Evolutionary conservation across 37 sponge, comb jelly and placozoan species (phyloP).

Genomic region (Halisarca cf. caerulea): DNA sequence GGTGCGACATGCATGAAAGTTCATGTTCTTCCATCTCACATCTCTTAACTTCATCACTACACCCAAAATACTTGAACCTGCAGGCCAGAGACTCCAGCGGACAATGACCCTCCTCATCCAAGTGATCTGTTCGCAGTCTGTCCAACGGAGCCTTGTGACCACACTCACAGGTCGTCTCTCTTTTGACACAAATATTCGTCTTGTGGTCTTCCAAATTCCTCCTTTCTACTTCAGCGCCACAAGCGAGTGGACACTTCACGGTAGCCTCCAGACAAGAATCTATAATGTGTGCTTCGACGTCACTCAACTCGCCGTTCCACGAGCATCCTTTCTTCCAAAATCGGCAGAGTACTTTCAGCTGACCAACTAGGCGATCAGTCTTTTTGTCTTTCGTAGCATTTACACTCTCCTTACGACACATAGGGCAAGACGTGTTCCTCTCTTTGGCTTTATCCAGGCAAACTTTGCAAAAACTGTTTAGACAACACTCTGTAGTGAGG

Average conservation of each 20-base stretch:
- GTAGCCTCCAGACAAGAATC: background rate
- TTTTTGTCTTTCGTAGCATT: background rate
- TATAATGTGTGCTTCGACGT: background rate
- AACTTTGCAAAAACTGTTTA: background rate
- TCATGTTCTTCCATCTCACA: constrained; percentile 15
- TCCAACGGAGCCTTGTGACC: background rate
- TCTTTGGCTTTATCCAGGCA: background rate
- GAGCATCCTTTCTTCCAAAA: background rate
- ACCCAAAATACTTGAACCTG: background rate
- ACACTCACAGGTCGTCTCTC: background rate
- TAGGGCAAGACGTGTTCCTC: background rate
- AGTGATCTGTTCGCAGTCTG: background rate
- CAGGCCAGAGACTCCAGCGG: background rate
- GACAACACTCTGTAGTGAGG: constrained; percentile 13
- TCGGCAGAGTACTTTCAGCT: constrained; percentile 6
- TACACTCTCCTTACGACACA: background rate
- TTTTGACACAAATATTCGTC: background rate
- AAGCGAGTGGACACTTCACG: background rate
- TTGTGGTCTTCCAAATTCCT: background rate
- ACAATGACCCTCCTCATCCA: background rate
- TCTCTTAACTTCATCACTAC: background rate
- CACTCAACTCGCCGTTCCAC: constrained; percentile 18
- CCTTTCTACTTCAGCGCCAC: background rate
- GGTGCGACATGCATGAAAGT: background rate
- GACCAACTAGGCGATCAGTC: background rate